Conservation (phyloP, 2,797 vertebrate species). For the Enteromius afrohamiltoni region DNA sequence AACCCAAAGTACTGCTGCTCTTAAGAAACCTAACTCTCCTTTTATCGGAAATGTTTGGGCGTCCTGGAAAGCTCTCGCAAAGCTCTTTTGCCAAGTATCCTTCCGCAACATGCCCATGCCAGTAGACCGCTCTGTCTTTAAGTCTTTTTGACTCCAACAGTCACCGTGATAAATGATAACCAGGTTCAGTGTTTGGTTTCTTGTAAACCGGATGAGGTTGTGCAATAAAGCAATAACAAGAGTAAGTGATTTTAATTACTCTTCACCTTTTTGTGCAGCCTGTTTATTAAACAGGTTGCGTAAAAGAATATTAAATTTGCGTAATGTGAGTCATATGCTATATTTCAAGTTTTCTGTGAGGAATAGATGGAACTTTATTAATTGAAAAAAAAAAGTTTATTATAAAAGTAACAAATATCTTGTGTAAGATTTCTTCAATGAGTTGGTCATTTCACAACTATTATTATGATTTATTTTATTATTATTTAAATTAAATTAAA, state of each 20-base stretch:
- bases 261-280: not conserved
- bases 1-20: constrained; percentile 26
- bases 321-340: not conserved
- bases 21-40: constrained; percentile 53
- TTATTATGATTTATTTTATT: too few species aligned
- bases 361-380: not conserved
- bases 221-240: not conserved
- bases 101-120: constrained; percentile 36
- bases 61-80: constrained; percentile 50
- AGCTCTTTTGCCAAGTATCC: constrained; percentile 29
- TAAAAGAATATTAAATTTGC: not conserved
- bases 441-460: not conserved
- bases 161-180: constrained; percentile 7
- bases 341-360: not conserved
- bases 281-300: not conserved
- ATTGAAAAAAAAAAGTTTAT: not conserved
- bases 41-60: constrained; percentile 54
- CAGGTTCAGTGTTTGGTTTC: constrained; percentile 15
- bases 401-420: not conserved
- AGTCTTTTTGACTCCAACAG: not conserved
- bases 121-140: constrained; percentile 36
- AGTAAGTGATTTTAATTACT: constrained; percentile 22
- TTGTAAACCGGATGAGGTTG: constrained; percentile 21
- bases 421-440: not conserved
- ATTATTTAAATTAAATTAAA: too few species aligned